These are phyloP conservation scores for Argentina silus DNA, from an alignment of 2,797 vertebrate genomes.

Conservation along the genomic window DNA sequence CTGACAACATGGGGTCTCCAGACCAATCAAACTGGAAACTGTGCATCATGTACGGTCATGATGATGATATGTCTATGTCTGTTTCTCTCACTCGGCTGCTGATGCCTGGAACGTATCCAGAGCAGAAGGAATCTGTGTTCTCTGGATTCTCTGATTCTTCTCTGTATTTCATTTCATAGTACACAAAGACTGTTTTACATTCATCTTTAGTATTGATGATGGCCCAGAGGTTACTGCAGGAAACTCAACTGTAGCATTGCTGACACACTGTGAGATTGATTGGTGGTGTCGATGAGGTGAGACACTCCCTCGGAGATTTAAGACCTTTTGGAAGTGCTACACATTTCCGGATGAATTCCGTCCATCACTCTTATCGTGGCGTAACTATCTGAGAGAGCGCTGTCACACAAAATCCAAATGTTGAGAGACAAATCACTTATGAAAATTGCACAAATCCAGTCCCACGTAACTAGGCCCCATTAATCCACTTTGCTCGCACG, in stretches of 20 bases:
- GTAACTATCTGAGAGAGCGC: conserved; percentile 2
- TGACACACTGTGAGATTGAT: neutral
- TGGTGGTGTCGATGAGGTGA: neutral
- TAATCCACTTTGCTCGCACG: conserved; percentile 21
- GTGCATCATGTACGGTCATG: neutral
- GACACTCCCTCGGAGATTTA: neutral
- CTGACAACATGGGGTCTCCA: conserved; percentile 26
- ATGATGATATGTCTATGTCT: conserved; percentile 3
- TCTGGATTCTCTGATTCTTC: no score
- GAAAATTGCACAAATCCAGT: conserved; percentile 17
- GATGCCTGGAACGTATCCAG: neutral
- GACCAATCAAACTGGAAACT: conserved; percentile 24
- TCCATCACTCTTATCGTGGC: neutral
- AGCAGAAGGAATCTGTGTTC: neutral
- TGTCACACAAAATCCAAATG: conserved; percentile 24
- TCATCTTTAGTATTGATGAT: no score
- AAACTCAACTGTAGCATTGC: no score
- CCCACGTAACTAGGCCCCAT: conserved; percentile 30
- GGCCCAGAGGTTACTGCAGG: no score
- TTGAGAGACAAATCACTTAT: neutral
- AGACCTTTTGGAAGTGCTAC: neutral
- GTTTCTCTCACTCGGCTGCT: neutral
- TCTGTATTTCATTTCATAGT: no score
- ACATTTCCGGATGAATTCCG: neutral
- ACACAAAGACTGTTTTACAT: no score